Evolutionary conservation across 2,797 vertebrate genomes (phyloP), one percentile per base, ranked within the genome.

Genomic region (Bradypodion pumilum): DNA sequence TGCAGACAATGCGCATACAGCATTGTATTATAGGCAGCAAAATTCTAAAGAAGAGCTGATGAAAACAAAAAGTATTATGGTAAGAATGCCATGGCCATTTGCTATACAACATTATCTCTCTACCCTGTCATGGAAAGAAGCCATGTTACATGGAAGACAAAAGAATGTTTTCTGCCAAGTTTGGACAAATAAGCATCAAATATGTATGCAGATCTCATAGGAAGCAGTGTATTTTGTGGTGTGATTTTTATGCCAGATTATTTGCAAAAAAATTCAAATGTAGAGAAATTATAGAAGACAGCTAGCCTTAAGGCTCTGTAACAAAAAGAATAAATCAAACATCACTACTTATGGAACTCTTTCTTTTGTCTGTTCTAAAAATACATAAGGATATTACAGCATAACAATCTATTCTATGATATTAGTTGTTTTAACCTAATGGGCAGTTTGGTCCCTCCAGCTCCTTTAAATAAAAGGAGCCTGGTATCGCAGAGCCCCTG

Each of bases 101-200:
- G 65, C 74, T 77, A 63, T 80, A 85, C 65, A 85, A 77, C 74
- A 85, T 80, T 85, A 85, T 85, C 84, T 65, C 52, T 81, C 62
- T 85, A 81, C 73, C 65, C 81, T 85, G 78, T 49, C 66, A 81
- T 85, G 84, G 84, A 85, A 77, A 81, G 32, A 32, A 56, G 74
- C 84, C 84, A 85, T 77, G 72, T 81, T 76, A 81, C 84, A 81
- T 77, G 79, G 79, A 85, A 85, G 84, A 85, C 84, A 85, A 85
- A 85, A 85, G 84, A 74, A 85, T 74, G 70, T 76, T 81, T 81
- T 81, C 84, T 85, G 84, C 84, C 84, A 85, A 81, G 79, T 85
- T 85, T 70, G 73, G 66, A 77, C 65, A 81, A 81, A 85, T 81
- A 85, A 85, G 73, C 84, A 85, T 85, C 73, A 81, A 85, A 85